phyloP scores from a whole-genome alignment of 2,113 vertebrate species.

The Gymnarchus niloticus region DNA sequence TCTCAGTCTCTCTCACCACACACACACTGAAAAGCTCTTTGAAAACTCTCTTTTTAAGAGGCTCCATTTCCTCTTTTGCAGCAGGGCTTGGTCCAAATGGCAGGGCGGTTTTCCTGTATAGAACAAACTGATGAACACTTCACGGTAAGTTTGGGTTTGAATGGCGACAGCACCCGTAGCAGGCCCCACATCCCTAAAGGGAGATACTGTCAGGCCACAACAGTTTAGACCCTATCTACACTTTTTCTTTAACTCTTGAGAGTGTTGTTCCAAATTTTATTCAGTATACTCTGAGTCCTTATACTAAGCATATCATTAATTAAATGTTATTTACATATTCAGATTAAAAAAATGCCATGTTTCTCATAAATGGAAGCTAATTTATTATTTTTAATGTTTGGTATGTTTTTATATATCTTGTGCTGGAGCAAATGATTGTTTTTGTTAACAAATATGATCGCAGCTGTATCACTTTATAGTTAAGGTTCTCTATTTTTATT shows the following conservation, averaged over 20 bases:
- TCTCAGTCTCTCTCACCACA: not conserved
- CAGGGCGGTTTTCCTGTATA: conserved; percentile 28
- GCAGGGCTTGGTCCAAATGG: conserved; percentile 11
- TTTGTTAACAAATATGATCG: not conserved
- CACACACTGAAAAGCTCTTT: not conserved
- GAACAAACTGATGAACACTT: conserved; percentile 38
- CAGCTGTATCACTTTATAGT: not conserved
- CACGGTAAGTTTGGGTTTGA: conserved; percentile 35
- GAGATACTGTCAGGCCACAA: not conserved
- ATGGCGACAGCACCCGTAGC: conserved; percentile 23
- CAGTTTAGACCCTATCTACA: not conserved
- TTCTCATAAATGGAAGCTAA: no score
- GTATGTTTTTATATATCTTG: no score
- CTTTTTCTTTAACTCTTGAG: no score
- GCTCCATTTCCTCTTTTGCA: not conserved
- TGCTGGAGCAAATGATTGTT: not conserved
- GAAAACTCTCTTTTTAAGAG: not conserved
- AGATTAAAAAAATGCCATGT: not conserved
- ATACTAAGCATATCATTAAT: not conserved
- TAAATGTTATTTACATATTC: not conserved
- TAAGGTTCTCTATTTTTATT: not conserved
- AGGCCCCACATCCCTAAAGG: conserved; percentile 19
- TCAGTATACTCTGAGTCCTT: no score
- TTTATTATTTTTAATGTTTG: no score
- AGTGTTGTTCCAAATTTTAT: no score